Base-by-base conservation (phyloP, 1,140 invertebrate genomes). In the Zeugodacus cucurbitae region DNA sequence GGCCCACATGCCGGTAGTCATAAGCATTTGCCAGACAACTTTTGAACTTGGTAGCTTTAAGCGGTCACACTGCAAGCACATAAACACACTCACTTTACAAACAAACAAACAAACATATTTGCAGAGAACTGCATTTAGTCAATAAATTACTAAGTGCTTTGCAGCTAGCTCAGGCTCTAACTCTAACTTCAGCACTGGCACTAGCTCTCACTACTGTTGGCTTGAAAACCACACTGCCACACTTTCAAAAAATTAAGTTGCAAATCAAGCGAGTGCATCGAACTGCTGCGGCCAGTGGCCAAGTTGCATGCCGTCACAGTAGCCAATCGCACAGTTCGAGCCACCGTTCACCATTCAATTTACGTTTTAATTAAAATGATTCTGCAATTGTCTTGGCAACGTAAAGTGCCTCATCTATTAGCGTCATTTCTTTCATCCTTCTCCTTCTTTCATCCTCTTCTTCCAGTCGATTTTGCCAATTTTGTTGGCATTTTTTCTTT, bases 171-270 rank as follows among this genome's bases (percentile, higher is more conserved):
- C 4, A 17, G 22, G 37, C 34, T 32, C 6, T 7, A 20, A 10
- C 34, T 74, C 17, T 32, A 34, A 37, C n/a, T n/a, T n/a, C n/a
- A 22, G 62, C 34, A 6, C 4, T 20, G 22, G 37, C 34, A 17
- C 6, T 7, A 20, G 7, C 34, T 74, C 17, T 32, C 67, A 37
- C 11, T 37, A 37, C 11, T 37, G 20, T 20, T 37, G 20, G 34
- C 34, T 62, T 62, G 17, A 20, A n/a, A 41, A 74, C 17, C 17
- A 29, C 8, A 29, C 26, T 82, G 74, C 41, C 74, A 82, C 74
- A 54, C 74, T 82, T 82, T 82, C 74, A 48, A 82, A 48, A 82
- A 82, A n/a, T 82, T 48, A 44, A 48, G 74, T 48, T 82, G 74
- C 37, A 82, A 82, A 48, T 82, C 41, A 32, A 74, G 74, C 41